phyloP scores from a whole-genome alignment of 1,140 invertebrate species.

The Pararge aegeria region DNA sequence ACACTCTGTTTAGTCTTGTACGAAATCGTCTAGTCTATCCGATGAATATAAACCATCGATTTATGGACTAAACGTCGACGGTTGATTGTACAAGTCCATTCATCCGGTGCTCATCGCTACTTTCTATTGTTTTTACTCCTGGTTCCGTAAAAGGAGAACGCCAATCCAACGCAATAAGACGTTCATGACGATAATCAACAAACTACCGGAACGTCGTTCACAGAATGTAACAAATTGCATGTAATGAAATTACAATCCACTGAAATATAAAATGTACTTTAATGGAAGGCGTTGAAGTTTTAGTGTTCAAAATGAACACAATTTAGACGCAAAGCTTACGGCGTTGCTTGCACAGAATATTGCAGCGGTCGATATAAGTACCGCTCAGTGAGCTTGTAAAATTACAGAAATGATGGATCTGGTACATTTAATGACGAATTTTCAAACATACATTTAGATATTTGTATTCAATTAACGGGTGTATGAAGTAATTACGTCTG shows the following conservation, averaged over 20 bases:
- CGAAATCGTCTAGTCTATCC: too few relatives aligned
- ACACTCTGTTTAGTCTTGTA: too few relatives aligned
- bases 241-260: conserved; percentile 4
- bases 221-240: background rate
- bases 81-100: too few relatives aligned
- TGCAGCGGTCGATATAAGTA: conserved; percentile 48
- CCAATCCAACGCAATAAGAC: too few relatives aligned
- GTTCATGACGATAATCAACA: background rate
- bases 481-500: background rate
- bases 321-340: conserved; percentile 40
- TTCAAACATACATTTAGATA: background rate
- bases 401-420: conserved; percentile 39
- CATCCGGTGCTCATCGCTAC: too few relatives aligned
- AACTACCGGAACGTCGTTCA: background rate
- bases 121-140: too few relatives aligned
- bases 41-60: too few relatives aligned
- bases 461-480: background rate
- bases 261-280: conserved; percentile 22
- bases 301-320: conserved; percentile 43
- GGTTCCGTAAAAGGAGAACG: too few relatives aligned
- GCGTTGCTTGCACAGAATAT: conserved; percentile 39
- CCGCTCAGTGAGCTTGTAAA: conserved; percentile 26
- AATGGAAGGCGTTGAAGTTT: conserved; percentile 32
- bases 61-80: too few relatives aligned
- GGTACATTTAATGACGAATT: conserved; percentile 18